Evolutionary conservation across 2,113 vertebrate species (phyloP).

Genomic region (human (Homo sapiens)): DNA sequence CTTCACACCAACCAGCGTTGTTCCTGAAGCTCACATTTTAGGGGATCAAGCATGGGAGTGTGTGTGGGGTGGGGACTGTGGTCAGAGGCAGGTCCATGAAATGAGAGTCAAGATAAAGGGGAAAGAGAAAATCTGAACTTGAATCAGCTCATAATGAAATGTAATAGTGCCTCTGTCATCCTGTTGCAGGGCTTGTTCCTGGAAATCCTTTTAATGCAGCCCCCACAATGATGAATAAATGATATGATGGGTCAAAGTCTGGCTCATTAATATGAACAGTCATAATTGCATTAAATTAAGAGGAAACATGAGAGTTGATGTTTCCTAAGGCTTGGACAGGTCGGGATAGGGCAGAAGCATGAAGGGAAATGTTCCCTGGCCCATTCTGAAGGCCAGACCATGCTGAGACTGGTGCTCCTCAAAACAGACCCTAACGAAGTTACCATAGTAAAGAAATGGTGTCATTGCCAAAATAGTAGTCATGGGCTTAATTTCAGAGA

Average conservation of each 20-base stretch:
- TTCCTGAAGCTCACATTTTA: not conserved
- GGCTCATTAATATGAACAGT: not conserved
- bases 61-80: not conserved
- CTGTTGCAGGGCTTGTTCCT: not conserved
- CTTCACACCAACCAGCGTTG: not conserved
- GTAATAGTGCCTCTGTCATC: not conserved
- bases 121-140: not conserved
- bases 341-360: too few species aligned
- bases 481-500: not conserved
- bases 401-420: not conserved
- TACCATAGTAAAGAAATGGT: not conserved
- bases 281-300: not conserved
- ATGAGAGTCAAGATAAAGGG: not conserved
- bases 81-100: not conserved
- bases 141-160: not conserved
- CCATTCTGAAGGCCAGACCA: not conserved
- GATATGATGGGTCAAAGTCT: not conserved
- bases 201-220: not conserved
- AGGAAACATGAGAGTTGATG: not conserved
- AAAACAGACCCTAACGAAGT: not conserved
- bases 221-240: not conserved
- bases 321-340: not conserved
- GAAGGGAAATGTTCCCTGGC: not conserved
- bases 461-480: not conserved
- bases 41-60: too few species aligned